Base-by-base conservation (phyloP, 2,888 invertebrate species). In the Nasonovia ribisnigri region DNA sequence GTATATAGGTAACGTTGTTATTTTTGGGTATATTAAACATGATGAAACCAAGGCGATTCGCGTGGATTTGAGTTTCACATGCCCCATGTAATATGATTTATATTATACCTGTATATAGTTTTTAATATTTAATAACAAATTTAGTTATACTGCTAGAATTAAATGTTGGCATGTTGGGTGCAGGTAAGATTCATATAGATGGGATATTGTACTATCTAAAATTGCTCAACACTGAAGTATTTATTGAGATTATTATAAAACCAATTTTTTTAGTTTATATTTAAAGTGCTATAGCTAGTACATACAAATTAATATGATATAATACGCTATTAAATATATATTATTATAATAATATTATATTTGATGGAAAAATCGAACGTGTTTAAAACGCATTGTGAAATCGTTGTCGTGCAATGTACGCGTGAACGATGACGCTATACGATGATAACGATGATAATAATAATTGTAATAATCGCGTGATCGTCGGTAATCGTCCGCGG, bases 391-490 rank as follows among this genome's bases (percentile, higher is more conserved):
- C 6, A 67, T 67, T 16, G 67, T 6, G n/a, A 29, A 60, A 60
- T 60, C 29, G 46, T 5, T 46, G 48, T 46, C 86, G 86, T 67
- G 67, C n/a, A 67, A 67, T 67, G 20, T 20, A 67, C 67, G n/a
- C 16, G 36, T 36, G 67, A 54, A 54, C 54, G 20, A 54, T 54
- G 54, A 54, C 54, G 54, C 54, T 24, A 67, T 36, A 16, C 67
- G 20, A 67, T 20, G 67, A 67, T 67, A 67, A 36, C 67, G n/a
- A 54, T 54, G 26, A 42, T 88, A 11, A 51, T 88, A 24, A 88
- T 88, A 20, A 54, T 54, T 20, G 42, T 54, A 54, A 88, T 54
- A 88, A 54, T 88, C 42, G 88, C 88, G 88, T 88, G 88, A 54
- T 46, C 26, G 88, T 54, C 51, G 20, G 20, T 20, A 51, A 51